These are phyloP conservation scores for Bostrychus sinensis DNA, from an alignment of 2,113 vertebrate genomes.

Conservation along the genomic window DNA sequence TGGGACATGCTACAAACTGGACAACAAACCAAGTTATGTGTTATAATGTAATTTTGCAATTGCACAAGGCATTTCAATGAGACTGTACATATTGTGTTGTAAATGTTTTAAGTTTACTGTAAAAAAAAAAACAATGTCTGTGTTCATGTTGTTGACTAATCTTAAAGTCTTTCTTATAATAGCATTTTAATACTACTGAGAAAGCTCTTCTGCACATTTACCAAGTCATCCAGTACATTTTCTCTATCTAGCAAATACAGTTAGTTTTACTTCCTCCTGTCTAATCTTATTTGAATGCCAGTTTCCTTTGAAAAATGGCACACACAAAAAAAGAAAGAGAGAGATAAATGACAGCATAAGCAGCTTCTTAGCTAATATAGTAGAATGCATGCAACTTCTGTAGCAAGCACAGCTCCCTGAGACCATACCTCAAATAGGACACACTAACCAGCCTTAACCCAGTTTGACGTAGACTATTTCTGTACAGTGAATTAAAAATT, in stretches of 20 bases:
- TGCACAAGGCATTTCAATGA: background rate
- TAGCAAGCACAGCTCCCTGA: background rate
- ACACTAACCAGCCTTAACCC: no score
- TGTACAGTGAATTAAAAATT: no score
- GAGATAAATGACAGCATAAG: constrained; percentile 23
- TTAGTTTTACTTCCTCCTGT: constrained; percentile 53
- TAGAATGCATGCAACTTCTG: background rate
- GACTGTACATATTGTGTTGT: background rate
- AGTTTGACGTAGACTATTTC: no score
- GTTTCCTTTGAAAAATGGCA: constrained; percentile 34
- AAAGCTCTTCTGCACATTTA: constrained; percentile 33
- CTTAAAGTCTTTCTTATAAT: constrained; percentile 3
- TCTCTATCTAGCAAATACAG: constrained; percentile 29
- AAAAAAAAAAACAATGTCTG: background rate
- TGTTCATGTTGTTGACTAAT: background rate
- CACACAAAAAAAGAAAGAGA: no score
- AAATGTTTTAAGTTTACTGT: background rate
- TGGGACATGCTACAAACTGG: constrained; percentile 52
- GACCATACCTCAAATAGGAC: background rate
- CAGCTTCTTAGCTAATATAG: no score
- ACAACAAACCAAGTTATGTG: constrained; percentile 3
- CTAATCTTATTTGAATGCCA: constrained; percentile 62
- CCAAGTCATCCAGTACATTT: constrained; percentile 49
- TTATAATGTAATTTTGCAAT: background rate
- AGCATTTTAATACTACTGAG: background rate